Evolutionary conservation across 1,140 invertebrate genomes (phyloP).

Genomic region (Pseudomyrmex flavicornis): DNA sequence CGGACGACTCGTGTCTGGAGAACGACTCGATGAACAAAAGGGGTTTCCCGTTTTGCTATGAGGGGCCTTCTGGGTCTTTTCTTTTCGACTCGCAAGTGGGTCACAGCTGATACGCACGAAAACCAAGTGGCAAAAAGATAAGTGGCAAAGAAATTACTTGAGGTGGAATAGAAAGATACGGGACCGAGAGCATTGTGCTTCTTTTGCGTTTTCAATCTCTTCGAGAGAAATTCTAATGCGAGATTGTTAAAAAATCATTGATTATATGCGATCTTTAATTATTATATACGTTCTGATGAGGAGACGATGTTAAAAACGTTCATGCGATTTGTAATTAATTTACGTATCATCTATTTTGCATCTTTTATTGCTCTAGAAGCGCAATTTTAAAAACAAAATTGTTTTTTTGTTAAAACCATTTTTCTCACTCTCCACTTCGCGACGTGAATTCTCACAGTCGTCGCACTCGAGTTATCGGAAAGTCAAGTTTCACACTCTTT

Average conservation of each 20-base stretch:
- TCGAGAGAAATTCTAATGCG: too few relatives aligned
- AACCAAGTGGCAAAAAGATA: neutral
- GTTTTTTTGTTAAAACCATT: neutral
- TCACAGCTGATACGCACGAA: constrained; percentile 35
- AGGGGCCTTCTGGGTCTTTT: constrained; percentile 10
- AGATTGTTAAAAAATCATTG: too few relatives aligned
- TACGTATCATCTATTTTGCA: too few relatives aligned
- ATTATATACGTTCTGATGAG: too few relatives aligned
- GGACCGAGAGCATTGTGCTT: too few relatives aligned
- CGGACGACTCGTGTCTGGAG: constrained; percentile 61
- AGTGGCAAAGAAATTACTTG: neutral
- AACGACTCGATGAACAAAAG: constrained; percentile 66
- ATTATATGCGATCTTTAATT: too few relatives aligned
- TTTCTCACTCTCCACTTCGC: neutral
- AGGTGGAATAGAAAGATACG: neutral
- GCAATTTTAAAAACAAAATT: too few relatives aligned
- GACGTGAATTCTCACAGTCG: constrained; percentile 21
- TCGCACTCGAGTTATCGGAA: constrained; percentile 19
- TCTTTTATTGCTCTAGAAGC: too few relatives aligned
- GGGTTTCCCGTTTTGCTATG: constrained; percentile 50
- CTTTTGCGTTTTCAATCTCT: too few relatives aligned
- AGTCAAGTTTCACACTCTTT: neutral
- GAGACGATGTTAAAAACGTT: too few relatives aligned
- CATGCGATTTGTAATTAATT: too few relatives aligned
- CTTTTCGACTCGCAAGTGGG: constrained; percentile 41